Evolutionary conservation across 2,797 vertebrate genomes (phyloP).

Genomic region (Sebastes nivosus): DNA sequence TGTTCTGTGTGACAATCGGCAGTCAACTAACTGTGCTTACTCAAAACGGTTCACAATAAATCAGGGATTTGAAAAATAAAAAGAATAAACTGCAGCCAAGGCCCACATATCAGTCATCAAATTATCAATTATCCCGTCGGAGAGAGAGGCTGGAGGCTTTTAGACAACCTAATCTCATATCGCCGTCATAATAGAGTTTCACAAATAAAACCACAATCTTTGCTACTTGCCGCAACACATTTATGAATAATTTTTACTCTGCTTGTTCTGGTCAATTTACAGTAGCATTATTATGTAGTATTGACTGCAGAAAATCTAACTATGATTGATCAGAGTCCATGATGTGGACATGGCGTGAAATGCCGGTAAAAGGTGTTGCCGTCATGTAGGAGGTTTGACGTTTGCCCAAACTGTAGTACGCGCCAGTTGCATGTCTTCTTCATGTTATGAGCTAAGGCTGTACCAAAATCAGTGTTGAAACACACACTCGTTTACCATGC

Average conservation of each 20-base stretch:
- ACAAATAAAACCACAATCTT: conserved; percentile 1
- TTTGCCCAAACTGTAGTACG: background rate
- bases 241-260: background rate
- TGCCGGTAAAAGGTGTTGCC: background rate
- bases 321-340: background rate
- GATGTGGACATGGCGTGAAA: background rate
- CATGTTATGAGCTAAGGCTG: background rate
- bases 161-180: background rate
- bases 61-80: conserved; percentile 31
- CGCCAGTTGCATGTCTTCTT: background rate
- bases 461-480: too few species aligned
- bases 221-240: background rate
- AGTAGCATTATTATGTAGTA: rapidly evolving
- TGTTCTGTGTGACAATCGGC: conserved; percentile 21
- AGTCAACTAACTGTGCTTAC: conserved; percentile 14
- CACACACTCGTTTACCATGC: too few species aligned
- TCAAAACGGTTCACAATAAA: conserved; percentile 34
- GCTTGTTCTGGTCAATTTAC: background rate
- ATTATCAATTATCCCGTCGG: conserved; percentile 33
- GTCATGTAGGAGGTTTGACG: background rate
- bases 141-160: conserved; percentile 18
- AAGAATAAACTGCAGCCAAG: conserved; percentile 16
- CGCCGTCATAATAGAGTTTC: background rate
- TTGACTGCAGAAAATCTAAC: background rate
- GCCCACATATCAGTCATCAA: conserved; percentile 16